A percentile compares a stretch with the other conserved stretches of the same genome.
Conservation (phyloP, 92 coral and sea anemone species). For the Scolanthus callimorphus region DNA sequence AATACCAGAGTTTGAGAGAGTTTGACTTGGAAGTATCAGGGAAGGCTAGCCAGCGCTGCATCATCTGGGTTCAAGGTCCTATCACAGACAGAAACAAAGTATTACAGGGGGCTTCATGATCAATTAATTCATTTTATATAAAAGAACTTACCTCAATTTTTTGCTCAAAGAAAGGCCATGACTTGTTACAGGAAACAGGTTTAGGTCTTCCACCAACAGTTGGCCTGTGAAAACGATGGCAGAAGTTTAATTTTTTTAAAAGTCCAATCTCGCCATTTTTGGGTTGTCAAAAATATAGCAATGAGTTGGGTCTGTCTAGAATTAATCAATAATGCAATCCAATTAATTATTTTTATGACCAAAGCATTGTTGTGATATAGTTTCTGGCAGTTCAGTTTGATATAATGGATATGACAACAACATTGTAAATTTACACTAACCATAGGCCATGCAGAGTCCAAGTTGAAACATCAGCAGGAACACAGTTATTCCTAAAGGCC, state of each 20-base stretch:
- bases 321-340: too few relatives aligned
- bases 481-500: conserved; percentile 40
- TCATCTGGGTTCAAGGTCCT: conserved; percentile 65
- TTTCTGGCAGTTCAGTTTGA: too few relatives aligned
- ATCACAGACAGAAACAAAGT: neutral
- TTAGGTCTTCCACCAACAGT: conserved; percentile 59
- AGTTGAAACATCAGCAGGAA: conserved; percentile 60
- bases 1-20: conserved; percentile 52
- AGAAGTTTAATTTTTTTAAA: too few relatives aligned
- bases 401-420: too few relatives aligned
- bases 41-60: conserved; percentile 68
- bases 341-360: too few relatives aligned
- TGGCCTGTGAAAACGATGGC: conserved; percentile 55
- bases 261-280: too few relatives aligned
- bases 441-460: conserved; percentile 99
- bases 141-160: conserved; percentile 43
- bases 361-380: too few relatives aligned
- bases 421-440: too few relatives aligned
- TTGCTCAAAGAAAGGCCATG: conserved; percentile 65
- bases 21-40: conserved; percentile 13
- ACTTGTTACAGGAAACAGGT: conserved; percentile 72
- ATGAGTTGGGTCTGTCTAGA: too few relatives aligned
- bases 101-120: neutral
- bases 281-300: too few relatives aligned
- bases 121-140: neutral